Conservation (phyloP, 2,888 invertebrate genomes). For the Lamproptera curius region DNA sequence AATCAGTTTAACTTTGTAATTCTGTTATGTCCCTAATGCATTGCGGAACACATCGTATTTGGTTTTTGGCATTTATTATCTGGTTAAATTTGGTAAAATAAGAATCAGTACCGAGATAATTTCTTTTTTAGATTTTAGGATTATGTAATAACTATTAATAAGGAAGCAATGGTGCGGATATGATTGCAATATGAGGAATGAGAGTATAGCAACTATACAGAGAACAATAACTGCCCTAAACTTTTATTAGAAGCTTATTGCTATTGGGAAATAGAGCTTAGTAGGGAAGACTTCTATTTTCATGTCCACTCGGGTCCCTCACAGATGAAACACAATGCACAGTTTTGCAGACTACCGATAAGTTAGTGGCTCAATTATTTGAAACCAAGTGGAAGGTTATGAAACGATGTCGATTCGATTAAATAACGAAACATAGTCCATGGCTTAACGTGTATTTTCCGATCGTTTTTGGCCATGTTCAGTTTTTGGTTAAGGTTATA, state of each 20-base stretch:
- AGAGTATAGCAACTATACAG: slow-evolving; percentile 16
- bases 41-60: no score
- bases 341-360: slow-evolving; percentile 49
- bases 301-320: slow-evolving; percentile 35
- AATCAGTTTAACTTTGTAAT: no score
- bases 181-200: slow-evolving; percentile 10
- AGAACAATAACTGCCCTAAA: slow-evolving; percentile 23
- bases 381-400: slow-evolving; percentile 54
- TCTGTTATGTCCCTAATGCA: no score
- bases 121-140: no score
- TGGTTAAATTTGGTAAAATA: not conserved
- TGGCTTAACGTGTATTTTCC: slow-evolving; percentile 2
- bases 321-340: slow-evolving; percentile 42
- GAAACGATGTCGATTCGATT: slow-evolving; percentile 33
- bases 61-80: no score
- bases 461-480: no score
- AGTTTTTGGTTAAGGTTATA: no score
- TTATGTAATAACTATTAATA: no score
- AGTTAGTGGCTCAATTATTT: slow-evolving; percentile 60
- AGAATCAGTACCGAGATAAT: not conserved
- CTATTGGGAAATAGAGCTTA: slow-evolving; percentile 17
- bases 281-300: slow-evolving; percentile 29
- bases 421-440: slow-evolving; percentile 12
- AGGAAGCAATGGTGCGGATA: no score
- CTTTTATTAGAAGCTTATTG: slow-evolving; percentile 22